These are phyloP conservation scores for Philhelius pedissequus DNA, from an alignment of 2,888 invertebrate species.

Conservation along the genomic window DNA sequence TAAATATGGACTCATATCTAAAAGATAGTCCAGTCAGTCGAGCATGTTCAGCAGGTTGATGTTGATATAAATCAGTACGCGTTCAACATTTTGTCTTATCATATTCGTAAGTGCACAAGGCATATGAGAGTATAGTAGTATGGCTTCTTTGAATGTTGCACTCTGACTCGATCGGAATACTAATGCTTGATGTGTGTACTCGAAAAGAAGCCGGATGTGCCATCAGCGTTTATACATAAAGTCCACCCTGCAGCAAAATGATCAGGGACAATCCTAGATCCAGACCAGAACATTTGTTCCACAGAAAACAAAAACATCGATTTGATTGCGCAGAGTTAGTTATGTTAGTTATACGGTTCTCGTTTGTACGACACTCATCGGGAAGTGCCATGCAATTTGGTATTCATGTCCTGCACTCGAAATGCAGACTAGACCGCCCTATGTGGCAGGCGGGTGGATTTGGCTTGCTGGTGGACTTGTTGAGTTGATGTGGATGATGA, in stretches of 20 bases:
- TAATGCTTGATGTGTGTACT: conserved; percentile 35
- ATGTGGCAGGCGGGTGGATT: conserved; percentile 52
- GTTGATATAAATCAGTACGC: conserved; percentile 69
- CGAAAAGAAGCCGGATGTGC: conserved; percentile 67
- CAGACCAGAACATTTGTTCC: conserved; percentile 66
- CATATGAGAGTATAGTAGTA: conserved; percentile 15
- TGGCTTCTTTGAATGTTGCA: conserved; percentile 66
- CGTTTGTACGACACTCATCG: conserved; percentile 1
- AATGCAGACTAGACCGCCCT: conserved; percentile 68
- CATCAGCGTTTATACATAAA: conserved; percentile 14
- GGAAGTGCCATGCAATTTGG: conserved; percentile 66
- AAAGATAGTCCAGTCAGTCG: conserved; percentile 42
- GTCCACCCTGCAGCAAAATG: conserved; percentile 63
- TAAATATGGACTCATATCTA: neutral
- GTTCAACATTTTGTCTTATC: conserved; percentile 66
- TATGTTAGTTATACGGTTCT: neutral
- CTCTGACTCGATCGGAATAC: conserved; percentile 65
- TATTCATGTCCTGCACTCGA: conserved; percentile 59
- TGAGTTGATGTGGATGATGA: conserved; percentile 49
- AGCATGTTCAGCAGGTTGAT: conserved; percentile 58
- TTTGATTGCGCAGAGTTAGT: conserved; percentile 33
- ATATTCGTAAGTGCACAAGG: conserved; percentile 62
- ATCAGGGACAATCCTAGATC: conserved; percentile 64
- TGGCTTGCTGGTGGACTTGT: conserved; percentile 13
- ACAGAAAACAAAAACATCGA: conserved; percentile 56